Percentiles rank a stretch among this genome's conserved stretches.
These are phyloP conservation scores for Peromyscus leucopus DNA, from an alignment of 2,113 vertebrate genomes.

Conservation along the genomic window DNA sequence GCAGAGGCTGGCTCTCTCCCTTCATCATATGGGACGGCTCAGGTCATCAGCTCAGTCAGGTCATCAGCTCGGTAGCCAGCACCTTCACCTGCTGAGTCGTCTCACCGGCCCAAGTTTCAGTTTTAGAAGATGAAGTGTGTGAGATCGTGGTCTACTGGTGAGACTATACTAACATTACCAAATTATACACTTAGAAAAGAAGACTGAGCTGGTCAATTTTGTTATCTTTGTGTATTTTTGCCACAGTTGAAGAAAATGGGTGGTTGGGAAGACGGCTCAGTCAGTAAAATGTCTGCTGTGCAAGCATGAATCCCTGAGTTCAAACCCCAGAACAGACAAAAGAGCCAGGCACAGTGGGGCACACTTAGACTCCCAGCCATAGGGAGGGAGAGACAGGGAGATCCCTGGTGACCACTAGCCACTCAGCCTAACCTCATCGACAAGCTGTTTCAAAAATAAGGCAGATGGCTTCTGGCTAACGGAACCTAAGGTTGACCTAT, in stretches of 20 bases:
- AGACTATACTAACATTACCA: not conserved
- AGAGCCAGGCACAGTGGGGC: not conserved
- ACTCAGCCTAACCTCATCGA: not conserved
- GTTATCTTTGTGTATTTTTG: not conserved
- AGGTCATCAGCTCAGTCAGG: no score
- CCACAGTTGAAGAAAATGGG: not conserved
- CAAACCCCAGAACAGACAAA: not conserved
- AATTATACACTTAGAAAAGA: not conserved
- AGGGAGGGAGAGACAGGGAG: not conserved
- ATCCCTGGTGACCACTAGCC: no score
- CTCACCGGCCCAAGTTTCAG: no score
- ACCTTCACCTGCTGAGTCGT: not conserved
- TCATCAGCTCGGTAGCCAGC: fast-evolving
- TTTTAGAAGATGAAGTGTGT: not conserved
- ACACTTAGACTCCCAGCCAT: not conserved
- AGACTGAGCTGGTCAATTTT: not conserved
- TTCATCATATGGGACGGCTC: not conserved
- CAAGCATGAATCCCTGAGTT: not conserved
- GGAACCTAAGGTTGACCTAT: not conserved
- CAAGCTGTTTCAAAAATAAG: not conserved
- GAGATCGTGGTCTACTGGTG: not conserved
- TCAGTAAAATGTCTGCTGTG: not conserved
- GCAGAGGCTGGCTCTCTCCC: not conserved
- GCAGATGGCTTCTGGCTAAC: not conserved
- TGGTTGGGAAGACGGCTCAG: not conserved